A percentile compares a stretch with the other conserved stretches of the same genome.
These are phyloP conservation scores for Apodemia zela DNA, from an alignment of 2,888 invertebrate genomes.

Conservation along the genomic window DNA sequence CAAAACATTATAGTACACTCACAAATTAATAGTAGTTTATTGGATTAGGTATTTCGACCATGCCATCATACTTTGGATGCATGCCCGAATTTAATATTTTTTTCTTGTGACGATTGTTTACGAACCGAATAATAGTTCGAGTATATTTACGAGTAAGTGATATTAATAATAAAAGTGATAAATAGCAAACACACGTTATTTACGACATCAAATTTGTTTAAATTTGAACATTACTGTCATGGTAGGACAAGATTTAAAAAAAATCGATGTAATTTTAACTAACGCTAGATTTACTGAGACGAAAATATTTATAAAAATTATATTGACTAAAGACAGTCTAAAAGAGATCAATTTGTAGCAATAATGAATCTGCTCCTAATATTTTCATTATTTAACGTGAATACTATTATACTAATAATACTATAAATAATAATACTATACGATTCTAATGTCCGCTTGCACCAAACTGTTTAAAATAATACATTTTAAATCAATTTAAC, in stretches of 20 bases:
- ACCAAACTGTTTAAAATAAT: too few relatives aligned
- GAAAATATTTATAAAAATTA: too few relatives aligned
- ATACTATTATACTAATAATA: too few relatives aligned
- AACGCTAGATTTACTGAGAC: too few relatives aligned
- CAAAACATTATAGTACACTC: constrained; percentile 20
- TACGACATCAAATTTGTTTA: constrained; percentile 34
- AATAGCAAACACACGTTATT: constrained; percentile 21
- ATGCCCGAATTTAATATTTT: not conserved
- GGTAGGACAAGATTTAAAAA: not conserved
- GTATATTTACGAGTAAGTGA: not conserved
- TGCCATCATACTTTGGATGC: constrained; percentile 9
- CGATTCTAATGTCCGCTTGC: too few relatives aligned
- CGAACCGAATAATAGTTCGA: not conserved
- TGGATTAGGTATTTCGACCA: constrained; percentile 15
- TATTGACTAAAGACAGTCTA: too few relatives aligned
- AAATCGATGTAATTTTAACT: too few relatives aligned
- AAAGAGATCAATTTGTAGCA: too few relatives aligned
- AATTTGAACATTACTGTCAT: constrained; percentile 30
- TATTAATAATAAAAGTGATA: constrained; percentile 20
- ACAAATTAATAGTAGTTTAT: constrained; percentile 19
- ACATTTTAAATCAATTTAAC: too few relatives aligned
- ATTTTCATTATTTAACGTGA: too few relatives aligned
- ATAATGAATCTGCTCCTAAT: too few relatives aligned
- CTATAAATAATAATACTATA: too few relatives aligned
- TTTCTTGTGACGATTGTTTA: not conserved